Evolutionary conservation across 2,888 invertebrate genomes (phyloP).

Genomic region (Rotaria socialis): DNA sequence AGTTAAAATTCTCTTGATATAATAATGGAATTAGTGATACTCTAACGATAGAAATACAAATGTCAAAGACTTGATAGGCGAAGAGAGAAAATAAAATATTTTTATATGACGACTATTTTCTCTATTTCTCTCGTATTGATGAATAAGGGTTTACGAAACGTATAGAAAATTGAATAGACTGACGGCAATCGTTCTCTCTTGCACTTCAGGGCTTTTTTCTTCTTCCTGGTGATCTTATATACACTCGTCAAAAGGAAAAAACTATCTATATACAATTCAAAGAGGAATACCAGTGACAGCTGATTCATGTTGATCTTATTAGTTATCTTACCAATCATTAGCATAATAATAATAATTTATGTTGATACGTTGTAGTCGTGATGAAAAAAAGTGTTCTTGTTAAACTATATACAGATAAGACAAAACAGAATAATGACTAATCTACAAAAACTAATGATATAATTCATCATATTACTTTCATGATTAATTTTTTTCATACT

Average conservation of each 20-base stretch:
- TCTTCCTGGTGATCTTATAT: too few species aligned
- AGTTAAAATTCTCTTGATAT: background rate
- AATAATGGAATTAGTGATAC: background rate
- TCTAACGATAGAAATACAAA: background rate
- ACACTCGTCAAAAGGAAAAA: too few species aligned
- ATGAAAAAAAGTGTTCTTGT: background rate
- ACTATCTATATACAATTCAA: too few species aligned
- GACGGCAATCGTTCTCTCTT: background rate
- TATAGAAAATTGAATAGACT: background rate
- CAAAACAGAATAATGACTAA: background rate
- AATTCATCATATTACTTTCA: background rate
- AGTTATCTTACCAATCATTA: background rate
- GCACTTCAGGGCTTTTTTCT: background rate
- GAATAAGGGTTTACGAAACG: background rate
- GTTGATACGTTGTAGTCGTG: background rate
- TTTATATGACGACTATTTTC: background rate
- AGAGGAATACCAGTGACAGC: too few species aligned
- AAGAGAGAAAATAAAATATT: background rate
- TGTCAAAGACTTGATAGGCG: background rate
- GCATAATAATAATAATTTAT: background rate
- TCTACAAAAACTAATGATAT: slow-evolving; percentile 11
- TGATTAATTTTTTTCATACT: background rate
- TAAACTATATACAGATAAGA: background rate
- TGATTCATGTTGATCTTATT: background rate
- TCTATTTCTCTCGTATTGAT: background rate